phyloP scores from a whole-genome alignment of 2,113 vertebrate genomes.

The Pyrgilauda ruficollis region DNA sequence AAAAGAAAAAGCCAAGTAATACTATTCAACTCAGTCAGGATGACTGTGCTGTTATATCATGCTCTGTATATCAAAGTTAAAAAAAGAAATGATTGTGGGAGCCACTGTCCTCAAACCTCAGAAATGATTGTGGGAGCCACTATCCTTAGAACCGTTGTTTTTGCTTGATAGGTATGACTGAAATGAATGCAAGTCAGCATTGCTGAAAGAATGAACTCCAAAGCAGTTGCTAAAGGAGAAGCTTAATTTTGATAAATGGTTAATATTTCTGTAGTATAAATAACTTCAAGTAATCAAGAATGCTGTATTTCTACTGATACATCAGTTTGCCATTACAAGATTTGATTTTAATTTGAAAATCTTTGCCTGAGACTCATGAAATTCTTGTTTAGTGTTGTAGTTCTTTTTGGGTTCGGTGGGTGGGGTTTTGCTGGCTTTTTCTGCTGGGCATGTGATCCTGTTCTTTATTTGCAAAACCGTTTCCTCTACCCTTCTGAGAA shows the following conservation, averaged over 20 bases:
- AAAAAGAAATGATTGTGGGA: background rate
- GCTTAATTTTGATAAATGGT: background rate
- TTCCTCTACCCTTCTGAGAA: background rate
- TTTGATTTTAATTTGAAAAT: background rate
- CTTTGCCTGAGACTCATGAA: background rate
- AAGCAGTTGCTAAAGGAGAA: background rate
- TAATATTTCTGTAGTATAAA: background rate
- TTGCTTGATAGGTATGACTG: background rate
- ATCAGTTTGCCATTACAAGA: background rate
- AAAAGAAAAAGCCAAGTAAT: background rate
- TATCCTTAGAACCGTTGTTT: background rate
- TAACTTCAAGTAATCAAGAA: background rate
- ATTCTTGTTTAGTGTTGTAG: background rate
- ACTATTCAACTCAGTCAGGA: background rate
- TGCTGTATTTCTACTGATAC: background rate
- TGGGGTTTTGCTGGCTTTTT: background rate
- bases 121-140: background rate
- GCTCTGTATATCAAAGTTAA: background rate
- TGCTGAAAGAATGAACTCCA: background rate
- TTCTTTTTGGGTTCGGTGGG: background rate
- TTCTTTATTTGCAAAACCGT: background rate
- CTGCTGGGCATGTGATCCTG: background rate
- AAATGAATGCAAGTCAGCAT: background rate
- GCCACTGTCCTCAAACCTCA: background rate
- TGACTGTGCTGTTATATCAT: background rate